Evolutionary conservation across 1,140 invertebrate species (phyloP), one percentile per base, ranked within the genome.

Genomic region (Catajapyx aquilonaris): DNA sequence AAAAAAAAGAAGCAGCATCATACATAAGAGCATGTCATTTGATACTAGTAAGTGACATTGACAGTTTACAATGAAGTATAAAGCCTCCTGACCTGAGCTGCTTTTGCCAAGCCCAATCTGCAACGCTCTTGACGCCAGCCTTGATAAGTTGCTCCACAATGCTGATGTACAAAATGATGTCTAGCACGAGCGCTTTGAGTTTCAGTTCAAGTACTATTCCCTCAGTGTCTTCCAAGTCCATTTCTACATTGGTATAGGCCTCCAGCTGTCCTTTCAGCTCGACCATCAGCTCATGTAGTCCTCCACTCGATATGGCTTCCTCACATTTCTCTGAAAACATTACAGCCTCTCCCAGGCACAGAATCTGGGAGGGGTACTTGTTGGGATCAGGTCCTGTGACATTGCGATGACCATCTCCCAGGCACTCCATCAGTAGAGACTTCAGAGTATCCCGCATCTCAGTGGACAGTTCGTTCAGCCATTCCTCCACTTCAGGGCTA

Each of bases 61-160:
- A n/a, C n/a, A n/a, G n/a, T n/a, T n/a, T n/a, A n/a, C n/a, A n/a
- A n/a, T n/a, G n/a, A n/a, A n/a, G n/a, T n/a, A n/a, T n/a, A n/a
- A n/a, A n/a, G 13, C 13, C 13, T 13, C 13, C 23, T 28, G 46
- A 90, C 71, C 88, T 71, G n/a, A 98, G 60, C 58, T 96, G 90
- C 55, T 86, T 85, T 52, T 84, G 79, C 94, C 94, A 98, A 25
- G 66, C 57, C 94, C 94, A 98, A 44, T 88, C 78, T 17, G 52
- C 58, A 11, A 64, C 49, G 39, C 65, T 66, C 9, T 63, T 66
- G 1, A 75, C 66, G 49, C 72, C 73, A 20, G 65, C 60, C 11
- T 68, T 56, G 21, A 88, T 65, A 11, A 99, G 60, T 45, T 71
- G 61, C 46, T 80, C 71, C 10, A 94, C 68, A 3, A 97, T 69